These are phyloP conservation scores for Lasiommata megera DNA, from an alignment of 2,888 invertebrate species.

Conservation along the genomic window DNA sequence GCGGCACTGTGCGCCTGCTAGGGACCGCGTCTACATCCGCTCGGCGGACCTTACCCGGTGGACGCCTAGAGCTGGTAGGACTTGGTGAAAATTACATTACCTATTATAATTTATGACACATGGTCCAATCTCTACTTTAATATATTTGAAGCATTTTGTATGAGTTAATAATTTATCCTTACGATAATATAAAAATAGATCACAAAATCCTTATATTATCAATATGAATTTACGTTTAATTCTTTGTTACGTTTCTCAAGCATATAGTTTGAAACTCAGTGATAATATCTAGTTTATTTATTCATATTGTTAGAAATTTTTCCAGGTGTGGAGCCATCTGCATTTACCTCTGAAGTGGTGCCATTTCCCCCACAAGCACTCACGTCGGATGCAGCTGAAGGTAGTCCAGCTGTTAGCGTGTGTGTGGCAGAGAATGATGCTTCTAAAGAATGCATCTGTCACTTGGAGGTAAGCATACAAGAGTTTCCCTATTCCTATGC, in stretches of 20 bases:
- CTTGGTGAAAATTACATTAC: no score
- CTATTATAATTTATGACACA: no score
- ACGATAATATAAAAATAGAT: no score
- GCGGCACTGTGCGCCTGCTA: constrained; percentile 89
- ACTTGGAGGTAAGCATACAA: constrained; percentile 82
- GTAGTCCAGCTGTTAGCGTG: constrained; percentile 60
- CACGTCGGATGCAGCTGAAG: constrained; percentile 53
- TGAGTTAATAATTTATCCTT: no score
- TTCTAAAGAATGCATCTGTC: constrained; percentile 90
- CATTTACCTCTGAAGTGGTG: constrained; percentile 86
- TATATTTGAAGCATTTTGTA: no score
- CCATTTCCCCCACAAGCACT: constrained; percentile 83
- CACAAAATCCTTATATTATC: no score
- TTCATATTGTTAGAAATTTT: neutral
- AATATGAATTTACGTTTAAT: no score
- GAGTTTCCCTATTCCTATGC: no score
- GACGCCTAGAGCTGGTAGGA: constrained; percentile 87
- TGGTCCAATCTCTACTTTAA: no score
- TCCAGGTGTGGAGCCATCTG: constrained; percentile 86
- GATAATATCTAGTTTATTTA: no score
- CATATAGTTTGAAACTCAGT: no score
- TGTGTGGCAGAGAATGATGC: constrained; percentile 86
- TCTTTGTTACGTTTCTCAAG: no score
- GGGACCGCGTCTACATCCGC: constrained; percentile 88
- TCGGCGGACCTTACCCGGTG: constrained; percentile 90